These are phyloP conservation scores for Campylorhamphus procurvoides DNA, from an alignment of 2,113 vertebrate species.

Conservation along the genomic window DNA sequence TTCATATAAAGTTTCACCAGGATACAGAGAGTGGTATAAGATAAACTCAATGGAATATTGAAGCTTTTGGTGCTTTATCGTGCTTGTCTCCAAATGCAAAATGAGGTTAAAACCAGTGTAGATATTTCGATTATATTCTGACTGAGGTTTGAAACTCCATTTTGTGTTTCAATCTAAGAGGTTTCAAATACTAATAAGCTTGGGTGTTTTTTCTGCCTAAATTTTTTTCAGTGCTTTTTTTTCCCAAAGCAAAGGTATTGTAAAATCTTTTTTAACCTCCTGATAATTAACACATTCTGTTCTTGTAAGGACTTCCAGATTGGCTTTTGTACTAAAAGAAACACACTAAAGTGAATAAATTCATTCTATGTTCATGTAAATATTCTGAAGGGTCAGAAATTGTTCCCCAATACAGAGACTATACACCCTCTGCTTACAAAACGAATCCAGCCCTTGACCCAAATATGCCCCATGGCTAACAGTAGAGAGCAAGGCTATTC, in stretches of 20 bases:
- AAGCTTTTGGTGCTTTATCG: neutral
- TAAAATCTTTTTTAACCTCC: neutral
- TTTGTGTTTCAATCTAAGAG: neutral
- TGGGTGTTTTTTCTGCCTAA: neutral
- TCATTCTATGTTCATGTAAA: neutral
- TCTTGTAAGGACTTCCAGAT: neutral
- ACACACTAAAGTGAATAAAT: neutral
- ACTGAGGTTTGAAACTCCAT: neutral
- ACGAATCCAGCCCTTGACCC: neutral
- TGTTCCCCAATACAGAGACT: neutral
- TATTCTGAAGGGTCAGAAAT: neutral
- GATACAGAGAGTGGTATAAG: neutral
- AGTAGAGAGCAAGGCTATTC: neutral
- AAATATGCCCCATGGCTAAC: neutral
- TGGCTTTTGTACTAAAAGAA: neutral
- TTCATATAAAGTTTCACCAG: neutral
- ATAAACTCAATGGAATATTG: neutral
- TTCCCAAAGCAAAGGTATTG: neutral
- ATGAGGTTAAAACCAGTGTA: neutral
- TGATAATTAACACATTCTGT: neutral
- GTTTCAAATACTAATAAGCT: neutral
- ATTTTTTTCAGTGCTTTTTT: neutral
- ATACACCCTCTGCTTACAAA: neutral
- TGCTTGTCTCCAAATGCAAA: neutral
- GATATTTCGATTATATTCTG: neutral